Evolutionary conservation across 2,888 invertebrate genomes (phyloP).

Genomic region (Panzeria rudis): DNA sequence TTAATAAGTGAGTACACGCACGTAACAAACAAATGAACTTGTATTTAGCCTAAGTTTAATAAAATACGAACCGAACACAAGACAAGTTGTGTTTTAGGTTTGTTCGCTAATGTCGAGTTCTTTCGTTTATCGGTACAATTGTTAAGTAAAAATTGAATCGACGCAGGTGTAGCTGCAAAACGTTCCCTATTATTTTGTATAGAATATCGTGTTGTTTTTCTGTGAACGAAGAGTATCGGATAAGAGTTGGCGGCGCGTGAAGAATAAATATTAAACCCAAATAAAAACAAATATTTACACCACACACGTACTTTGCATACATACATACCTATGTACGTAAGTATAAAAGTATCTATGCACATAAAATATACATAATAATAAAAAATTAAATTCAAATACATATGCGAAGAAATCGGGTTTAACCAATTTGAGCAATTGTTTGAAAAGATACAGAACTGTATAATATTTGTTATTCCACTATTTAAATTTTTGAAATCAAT

Average conservation of each 20-base stretch:
- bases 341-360: neutral
- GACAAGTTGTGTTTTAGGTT: constrained; percentile 57
- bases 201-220: constrained; percentile 51
- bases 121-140: constrained; percentile 20
- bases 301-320: constrained; percentile 1
- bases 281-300: constrained; percentile 27
- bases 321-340: constrained; percentile 2
- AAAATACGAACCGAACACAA: constrained; percentile 57
- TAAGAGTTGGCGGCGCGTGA: constrained; percentile 58
- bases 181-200: constrained; percentile 23
- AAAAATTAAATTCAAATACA: neutral
- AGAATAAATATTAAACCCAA: constrained; percentile 48
- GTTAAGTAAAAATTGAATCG: neutral
- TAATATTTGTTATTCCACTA: neutral
- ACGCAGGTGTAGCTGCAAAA: constrained; percentile 65
- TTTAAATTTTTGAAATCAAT: constrained; percentile 5
- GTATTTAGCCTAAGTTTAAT: constrained; percentile 51
- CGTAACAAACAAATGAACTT: constrained; percentile 19
- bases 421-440: neutral
- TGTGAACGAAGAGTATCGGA: constrained; percentile 13
- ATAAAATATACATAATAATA: neutral
- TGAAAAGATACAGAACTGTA: constrained; percentile 2
- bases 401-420: neutral
- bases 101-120: constrained; percentile 40
- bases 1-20: neutral